A percentile compares a stretch with the other conserved stretches of the same genome.
phyloP scores from a whole-genome alignment of 2,888 invertebrate genomes.

The Coenonympha glycerion region DNA sequence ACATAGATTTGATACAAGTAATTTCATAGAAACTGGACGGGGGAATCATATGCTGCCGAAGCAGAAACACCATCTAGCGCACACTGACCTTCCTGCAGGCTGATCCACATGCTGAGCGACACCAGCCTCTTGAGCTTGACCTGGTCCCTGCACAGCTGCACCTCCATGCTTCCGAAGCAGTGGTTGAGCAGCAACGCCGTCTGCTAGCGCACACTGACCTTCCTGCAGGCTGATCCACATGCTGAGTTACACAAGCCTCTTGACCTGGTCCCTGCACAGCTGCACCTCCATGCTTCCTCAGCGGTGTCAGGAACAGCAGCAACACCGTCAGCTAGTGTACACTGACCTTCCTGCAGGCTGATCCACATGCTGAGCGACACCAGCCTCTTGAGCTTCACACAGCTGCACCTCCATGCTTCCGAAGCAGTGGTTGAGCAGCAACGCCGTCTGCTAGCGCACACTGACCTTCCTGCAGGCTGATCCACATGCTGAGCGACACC shows the following conservation, averaged over 20 bases:
- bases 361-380: conserved; percentile 97
- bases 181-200: too few relatives aligned
- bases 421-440: too few relatives aligned
- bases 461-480: conserved; percentile 86
- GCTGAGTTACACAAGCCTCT: conserved; percentile 91
- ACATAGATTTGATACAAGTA: too few relatives aligned
- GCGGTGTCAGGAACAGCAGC: too few relatives aligned
- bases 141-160: conserved; percentile 92
- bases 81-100: conserved; percentile 82
- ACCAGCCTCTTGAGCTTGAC: conserved; percentile 94
- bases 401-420: too few relatives aligned
- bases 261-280: conserved; percentile 93
- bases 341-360: conserved; percentile 84
- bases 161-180: too few relatives aligned
- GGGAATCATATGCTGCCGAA: too few relatives aligned
- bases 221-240: conserved; percentile 95
- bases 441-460: too few relatives aligned
- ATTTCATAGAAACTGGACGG: too few relatives aligned
- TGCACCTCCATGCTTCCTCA: too few relatives aligned
- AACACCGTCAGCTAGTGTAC: too few relatives aligned
- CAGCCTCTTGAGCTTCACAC: conserved; percentile 91
- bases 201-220: conserved; percentile 68
- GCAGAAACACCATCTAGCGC: too few relatives aligned
- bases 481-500: conserved; percentile 96
- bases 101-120: conserved; percentile 95